Percentiles rank a stretch among this genome's conserved stretches.
phyloP scores from a whole-genome alignment of 2,797 vertebrate species.

The Sebastes nivosus region DNA sequence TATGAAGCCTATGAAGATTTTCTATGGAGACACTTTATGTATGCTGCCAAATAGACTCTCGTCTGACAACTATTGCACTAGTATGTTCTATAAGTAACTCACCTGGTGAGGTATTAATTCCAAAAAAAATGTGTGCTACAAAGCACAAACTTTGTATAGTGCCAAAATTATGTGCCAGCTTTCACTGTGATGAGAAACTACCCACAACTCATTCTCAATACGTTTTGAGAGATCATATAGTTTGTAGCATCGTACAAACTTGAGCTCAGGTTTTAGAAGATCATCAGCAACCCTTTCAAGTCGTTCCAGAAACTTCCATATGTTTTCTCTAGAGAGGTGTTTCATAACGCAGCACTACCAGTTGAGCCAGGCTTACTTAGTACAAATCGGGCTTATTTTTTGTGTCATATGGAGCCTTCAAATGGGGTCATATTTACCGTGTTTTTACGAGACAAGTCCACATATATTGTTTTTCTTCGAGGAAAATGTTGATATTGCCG shows the following conservation, averaged over 20 bases:
- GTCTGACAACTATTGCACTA: conserved; percentile 59
- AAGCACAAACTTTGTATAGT: conserved; percentile 48
- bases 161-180: conserved; percentile 50
- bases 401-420: no score
- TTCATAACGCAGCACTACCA: background rate
- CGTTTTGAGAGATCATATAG: background rate
- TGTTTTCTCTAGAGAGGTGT: conserved; percentile 10
- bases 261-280: conserved; percentile 66
- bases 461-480: no score
- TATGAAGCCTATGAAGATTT: conserved; percentile 35
- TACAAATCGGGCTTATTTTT: background rate
- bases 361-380: background rate
- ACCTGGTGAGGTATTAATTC: conserved; percentile 22
- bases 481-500: no score
- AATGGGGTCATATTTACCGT: no score
- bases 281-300: conserved; percentile 39
- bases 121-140: conserved; percentile 36
- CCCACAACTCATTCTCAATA: conserved; percentile 26
- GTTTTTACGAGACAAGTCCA: no score
- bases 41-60: conserved; percentile 50
- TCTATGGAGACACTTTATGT: conserved; percentile 38
- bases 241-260: conserved; percentile 49
- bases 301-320: conserved; percentile 4
- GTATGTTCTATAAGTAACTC: conserved; percentile 26
- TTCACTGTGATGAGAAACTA: conserved; percentile 63